These are phyloP conservation scores for Notolepis coatsorum DNA, from an alignment of 2,797 vertebrate genomes.

Conservation along the genomic window DNA sequence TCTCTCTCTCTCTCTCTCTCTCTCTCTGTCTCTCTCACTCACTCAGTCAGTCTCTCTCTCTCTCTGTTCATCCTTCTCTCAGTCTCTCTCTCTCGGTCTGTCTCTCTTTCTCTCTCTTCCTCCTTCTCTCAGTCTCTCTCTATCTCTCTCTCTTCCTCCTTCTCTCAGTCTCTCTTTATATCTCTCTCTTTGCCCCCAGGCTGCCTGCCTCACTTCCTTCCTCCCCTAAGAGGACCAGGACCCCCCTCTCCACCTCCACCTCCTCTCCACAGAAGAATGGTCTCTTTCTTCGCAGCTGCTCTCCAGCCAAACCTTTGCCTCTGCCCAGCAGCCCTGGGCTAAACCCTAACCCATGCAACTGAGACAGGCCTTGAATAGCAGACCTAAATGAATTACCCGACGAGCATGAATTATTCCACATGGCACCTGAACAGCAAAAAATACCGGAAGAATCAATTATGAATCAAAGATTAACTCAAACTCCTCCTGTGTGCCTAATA, in stretches of 20 bases:
- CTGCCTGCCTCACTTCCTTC: slow-evolving; percentile 75
- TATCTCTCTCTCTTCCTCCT: slow-evolving; percentile 1
- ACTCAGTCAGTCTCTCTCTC: background rate
- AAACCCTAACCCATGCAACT: slow-evolving; percentile 12
- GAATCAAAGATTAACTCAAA: too few relatives aligned
- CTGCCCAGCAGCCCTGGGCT: slow-evolving; percentile 70
- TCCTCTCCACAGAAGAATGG: slow-evolving; percentile 78
- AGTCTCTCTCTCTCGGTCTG: slow-evolving; percentile 1
- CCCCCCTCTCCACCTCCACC: slow-evolving; percentile 42
- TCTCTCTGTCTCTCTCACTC: slow-evolving; percentile 4
- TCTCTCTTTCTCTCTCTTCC: too few relatives aligned
- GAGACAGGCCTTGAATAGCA: background rate
- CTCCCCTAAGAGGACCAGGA: slow-evolving; percentile 59
- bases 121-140: too few relatives aligned
- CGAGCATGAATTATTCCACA: slow-evolving; percentile 2
- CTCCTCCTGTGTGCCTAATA: too few relatives aligned
- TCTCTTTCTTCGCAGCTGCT: slow-evolving; percentile 80
- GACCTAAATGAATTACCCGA: slow-evolving; percentile 5
- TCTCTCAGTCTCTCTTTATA: too few relatives aligned
- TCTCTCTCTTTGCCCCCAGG: slow-evolving; percentile 22
- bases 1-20: background rate
- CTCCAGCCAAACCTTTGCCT: slow-evolving; percentile 64
- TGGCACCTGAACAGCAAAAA: background rate
- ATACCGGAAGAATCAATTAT: background rate
- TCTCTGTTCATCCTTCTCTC: background rate